These are phyloP conservation scores for Microdon myrmicae DNA, from an alignment of 2,888 invertebrate genomes.

Conservation along the genomic window DNA sequence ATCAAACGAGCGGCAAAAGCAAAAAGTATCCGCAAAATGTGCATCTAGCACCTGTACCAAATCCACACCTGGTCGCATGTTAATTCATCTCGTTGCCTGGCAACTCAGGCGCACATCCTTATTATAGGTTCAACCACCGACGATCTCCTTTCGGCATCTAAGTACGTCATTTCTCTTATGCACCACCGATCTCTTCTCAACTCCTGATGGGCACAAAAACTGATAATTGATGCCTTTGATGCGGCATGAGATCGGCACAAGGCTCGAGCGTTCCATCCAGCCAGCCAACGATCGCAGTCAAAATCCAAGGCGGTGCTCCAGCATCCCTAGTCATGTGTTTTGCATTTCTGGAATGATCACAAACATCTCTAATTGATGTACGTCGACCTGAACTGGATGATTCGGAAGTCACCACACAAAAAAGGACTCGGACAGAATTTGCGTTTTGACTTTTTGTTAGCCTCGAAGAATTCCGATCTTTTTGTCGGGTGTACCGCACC, in stretches of 20 bases:
- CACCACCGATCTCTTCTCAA: slow-evolving; percentile 46
- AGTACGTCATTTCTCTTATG: too few relatives aligned
- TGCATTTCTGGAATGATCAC: slow-evolving; percentile 50
- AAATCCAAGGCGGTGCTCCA: slow-evolving; percentile 12
- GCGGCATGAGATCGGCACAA: slow-evolving; percentile 46
- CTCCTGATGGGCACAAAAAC: slow-evolving; percentile 40
- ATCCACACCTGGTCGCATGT: slow-evolving; percentile 53
- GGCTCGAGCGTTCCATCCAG: slow-evolving; percentile 23
- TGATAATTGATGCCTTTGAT: slow-evolving; percentile 48
- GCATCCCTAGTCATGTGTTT: slow-evolving; percentile 13
- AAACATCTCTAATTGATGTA: slow-evolving; percentile 52
- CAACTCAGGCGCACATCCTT: slow-evolving; percentile 51
- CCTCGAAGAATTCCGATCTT: slow-evolving; percentile 35
- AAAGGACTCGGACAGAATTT: slow-evolving; percentile 25
- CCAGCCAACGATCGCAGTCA: slow-evolving; percentile 27
- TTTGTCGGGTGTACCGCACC: too few relatives aligned
- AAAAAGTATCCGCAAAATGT: slow-evolving; percentile 13
- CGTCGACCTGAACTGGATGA: slow-evolving; percentile 46
- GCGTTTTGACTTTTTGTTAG: slow-evolving; percentile 28
- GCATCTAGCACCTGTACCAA: slow-evolving; percentile 52
- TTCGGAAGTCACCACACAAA: slow-evolving; percentile 15
- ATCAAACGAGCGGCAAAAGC: background rate
- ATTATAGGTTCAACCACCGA: slow-evolving; percentile 51
- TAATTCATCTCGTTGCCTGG: slow-evolving; percentile 44
- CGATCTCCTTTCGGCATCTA: slow-evolving; percentile 44